Evolutionary conservation across 2,797 vertebrate genomes (phyloP).

Genomic region (Ctenopoma kingsleyae): DNA sequence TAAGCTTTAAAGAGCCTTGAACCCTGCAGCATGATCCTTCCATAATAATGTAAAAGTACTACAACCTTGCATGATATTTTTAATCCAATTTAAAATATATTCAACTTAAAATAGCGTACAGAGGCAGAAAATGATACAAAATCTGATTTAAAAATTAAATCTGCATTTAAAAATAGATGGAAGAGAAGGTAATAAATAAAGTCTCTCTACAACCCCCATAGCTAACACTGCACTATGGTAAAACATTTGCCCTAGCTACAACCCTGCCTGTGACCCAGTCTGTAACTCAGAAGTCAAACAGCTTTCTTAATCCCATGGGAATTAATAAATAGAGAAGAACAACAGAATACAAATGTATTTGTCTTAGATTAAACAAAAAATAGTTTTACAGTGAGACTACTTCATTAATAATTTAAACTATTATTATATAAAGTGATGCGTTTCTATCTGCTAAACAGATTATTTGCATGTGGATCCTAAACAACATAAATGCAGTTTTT

Average conservation of each 20-base stretch:
- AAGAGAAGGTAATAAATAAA: not conserved
- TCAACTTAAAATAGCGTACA: not conserved
- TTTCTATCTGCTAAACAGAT: not conserved
- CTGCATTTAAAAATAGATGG: not conserved
- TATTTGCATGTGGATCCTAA: not conserved
- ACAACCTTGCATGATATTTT: not conserved
- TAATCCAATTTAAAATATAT: not conserved
- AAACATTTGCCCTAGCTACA: not conserved
- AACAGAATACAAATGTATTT: too few relatives aligned
- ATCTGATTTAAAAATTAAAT: not conserved
- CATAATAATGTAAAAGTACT: not conserved
- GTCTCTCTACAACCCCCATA: not conserved
- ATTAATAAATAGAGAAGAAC: too few relatives aligned
- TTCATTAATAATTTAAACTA: not conserved
- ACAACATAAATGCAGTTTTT: slow-evolving; percentile 3
- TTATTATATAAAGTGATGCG: not conserved
- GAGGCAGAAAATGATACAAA: not conserved
- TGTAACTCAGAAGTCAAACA: not conserved
- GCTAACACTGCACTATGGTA: not conserved
- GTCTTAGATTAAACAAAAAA: too few relatives aligned
- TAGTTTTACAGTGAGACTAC: not conserved
- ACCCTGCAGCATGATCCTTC: not conserved
- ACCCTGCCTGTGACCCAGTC: not conserved
- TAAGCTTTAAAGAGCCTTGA: not conserved
- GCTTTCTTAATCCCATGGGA: not conserved